Base-by-base conservation (phyloP, 2,797 vertebrate species). In the Megalops cyprinoides region DNA sequence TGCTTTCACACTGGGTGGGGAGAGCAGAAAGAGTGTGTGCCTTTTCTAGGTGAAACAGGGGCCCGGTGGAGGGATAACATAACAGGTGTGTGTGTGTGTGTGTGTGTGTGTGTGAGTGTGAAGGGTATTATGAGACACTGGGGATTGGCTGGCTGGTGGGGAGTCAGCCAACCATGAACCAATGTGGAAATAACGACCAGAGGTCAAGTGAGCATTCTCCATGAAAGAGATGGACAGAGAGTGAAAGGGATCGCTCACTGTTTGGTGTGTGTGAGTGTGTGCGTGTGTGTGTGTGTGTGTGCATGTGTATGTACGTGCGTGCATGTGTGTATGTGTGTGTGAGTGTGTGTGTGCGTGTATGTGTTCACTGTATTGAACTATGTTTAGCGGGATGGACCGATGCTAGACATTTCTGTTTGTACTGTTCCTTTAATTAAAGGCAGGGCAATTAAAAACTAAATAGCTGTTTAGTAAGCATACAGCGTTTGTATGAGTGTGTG, bases 101-200 rank as follows among this genome's bases (percentile, higher is more conserved):
- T 37, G 39, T 78, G 51, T 49, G 55, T 51, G 46, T 48, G 60
- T 48, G 55, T 28, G 46, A 37, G 46, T 62, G 20, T 44, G 7
- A 20, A 2, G 44, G 77, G 14, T 39, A 25, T 25, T 37, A 65
- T 15, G 77, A 34, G 49, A 18, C 34, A 39, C 42, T 73, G 37
- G 46, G 75, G 48, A 76, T 37, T 34, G 20, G 74, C 56, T 23
- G 18, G 6, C 42, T 78, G 80, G 77, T 77, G 15, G 0, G 14
- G 39, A 77, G 42, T 34, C 73, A 56, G 76, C 83, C 73, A 76
- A 81, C 79, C 55, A 0, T n/a, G 4, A 79, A 77, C n/a, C 86
- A 85, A 84, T n/a, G 74, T 51, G 84, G 55, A 81, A 87, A 85
- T 79, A 58, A 1, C 0, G 71, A 53, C 49, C 67, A 65, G 76